Evolutionary conservation across 2,797 vertebrate genomes (phyloP).

Genomic region (Helicolenus hilgendorfi): DNA sequence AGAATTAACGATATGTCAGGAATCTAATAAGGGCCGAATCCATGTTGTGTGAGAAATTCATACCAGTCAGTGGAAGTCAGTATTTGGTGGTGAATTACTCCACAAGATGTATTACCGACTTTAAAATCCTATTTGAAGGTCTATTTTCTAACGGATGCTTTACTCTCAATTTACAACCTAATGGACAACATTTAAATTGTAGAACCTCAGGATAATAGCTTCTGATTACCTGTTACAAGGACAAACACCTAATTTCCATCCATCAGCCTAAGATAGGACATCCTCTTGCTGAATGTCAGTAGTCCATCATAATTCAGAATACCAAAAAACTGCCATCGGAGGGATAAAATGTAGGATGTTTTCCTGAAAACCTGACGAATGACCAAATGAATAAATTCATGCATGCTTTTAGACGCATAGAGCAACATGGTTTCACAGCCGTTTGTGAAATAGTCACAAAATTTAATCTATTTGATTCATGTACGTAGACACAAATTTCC

Average conservation of each 20-base stretch:
- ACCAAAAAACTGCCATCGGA: neutral
- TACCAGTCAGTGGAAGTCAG: conserved; percentile 28
- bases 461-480: too few relatives aligned
- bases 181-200: neutral
- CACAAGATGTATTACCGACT: conserved; percentile 35
- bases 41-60: conserved; percentile 33
- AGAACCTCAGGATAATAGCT: conserved; percentile 13
- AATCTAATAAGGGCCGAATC: conserved; percentile 41
- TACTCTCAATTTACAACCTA: conserved; percentile 10
- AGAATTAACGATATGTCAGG: conserved; percentile 60
- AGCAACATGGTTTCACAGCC: too few relatives aligned
- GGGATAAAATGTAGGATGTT: neutral
- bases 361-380: neutral
- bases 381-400: neutral
- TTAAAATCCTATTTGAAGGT: conserved; percentile 57
- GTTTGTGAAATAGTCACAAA: too few relatives aligned
- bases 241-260: conserved; percentile 42
- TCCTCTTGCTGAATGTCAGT: neutral
- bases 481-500: too few relatives aligned
- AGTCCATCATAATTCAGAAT: neutral
- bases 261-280: conserved; percentile 18
- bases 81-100: conserved; percentile 39
- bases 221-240: conserved; percentile 32
- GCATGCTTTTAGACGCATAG: neutral
- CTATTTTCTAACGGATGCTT: conserved; percentile 56